phyloP scores from a whole-genome alignment of 1,140 invertebrate genomes.

The Zelostemma sp. region DNA sequence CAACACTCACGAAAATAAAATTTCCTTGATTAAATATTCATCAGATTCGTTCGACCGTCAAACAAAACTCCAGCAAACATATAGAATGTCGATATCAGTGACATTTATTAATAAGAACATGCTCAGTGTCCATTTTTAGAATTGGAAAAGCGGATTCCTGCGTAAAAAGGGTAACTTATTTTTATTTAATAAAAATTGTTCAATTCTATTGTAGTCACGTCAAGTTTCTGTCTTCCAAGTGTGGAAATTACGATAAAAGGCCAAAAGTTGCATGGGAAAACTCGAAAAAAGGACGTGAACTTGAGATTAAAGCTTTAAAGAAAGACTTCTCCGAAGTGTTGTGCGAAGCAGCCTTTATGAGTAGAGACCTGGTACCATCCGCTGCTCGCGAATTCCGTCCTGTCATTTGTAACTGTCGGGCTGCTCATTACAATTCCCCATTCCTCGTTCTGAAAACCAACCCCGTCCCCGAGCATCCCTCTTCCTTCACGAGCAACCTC shows the following conservation, averaged over 20 bases:
- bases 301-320: constrained; percentile 51
- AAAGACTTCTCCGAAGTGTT: constrained; percentile 44
- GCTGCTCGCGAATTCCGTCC: constrained; percentile 70
- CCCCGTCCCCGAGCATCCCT: constrained; percentile 45
- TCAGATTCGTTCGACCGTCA: no score
- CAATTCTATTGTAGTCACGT: no score
- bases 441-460: constrained; percentile 60
- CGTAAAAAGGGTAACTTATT: no score
- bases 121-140: no score
- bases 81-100: no score
- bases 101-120: no score
- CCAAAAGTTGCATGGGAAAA: no score
- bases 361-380: constrained; percentile 66
- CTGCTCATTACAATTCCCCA: constrained; percentile 72
- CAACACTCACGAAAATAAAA: constrained; percentile 28
- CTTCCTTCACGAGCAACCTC: constrained; percentile 30
- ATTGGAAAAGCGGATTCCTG: no score
- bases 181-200: no score
- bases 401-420: constrained; percentile 72
- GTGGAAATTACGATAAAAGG: no score
- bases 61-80: no score
- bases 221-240: no score
- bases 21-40: constrained; percentile 23
- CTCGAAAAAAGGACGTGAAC: constrained; percentile 43
- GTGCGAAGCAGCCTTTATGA: constrained; percentile 56